Base-by-base conservation (phyloP, 2,888 invertebrate species). In the Panzeria rudis region DNA sequence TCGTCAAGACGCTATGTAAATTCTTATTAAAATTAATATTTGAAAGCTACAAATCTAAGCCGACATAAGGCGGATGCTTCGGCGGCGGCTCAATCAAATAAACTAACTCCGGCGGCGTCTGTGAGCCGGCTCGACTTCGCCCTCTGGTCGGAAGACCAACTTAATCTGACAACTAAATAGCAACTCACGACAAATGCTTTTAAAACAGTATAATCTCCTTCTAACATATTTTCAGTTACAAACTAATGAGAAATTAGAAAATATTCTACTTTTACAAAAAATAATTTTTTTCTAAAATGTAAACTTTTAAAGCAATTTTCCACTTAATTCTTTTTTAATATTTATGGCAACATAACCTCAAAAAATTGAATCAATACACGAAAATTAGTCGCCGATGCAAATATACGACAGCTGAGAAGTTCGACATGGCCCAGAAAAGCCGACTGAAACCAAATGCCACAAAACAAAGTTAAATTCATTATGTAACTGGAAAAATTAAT, bases 321-420 rank as follows among this genome's bases (percentile, higher is more conserved):
- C 17, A 66, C 20, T 59, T 15, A 3, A 25, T 11, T 1, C 25
- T 23, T 0, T 20, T 25, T 17, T 8, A 32, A 64, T 50, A 11
- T 25, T 32, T 56, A 11, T n/a, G 11, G 8, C 4, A 56, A 84
- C 89, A 87, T 89, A 90, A 90, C 90, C 90, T 90, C 88, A 90
- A 90, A 88, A 88, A 50, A 87, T 50, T 25, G 54, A 73, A 83
- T 81, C 77, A 50, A 85, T 83, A 79, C n/a, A 81, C 3, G 68
- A 69, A 44, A 68, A 38, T 17, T 8, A 32, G 52, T 41, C 52
- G 38, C 17, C 23, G 17, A 25, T 47, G 29, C 5, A 44, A 73
- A 32, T 80, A 56, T 76, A 32, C 68, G 76, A 69, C 66, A 80
- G 68, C 78, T 73, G 62, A 73, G 38, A 25, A 25, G 8, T 54